phyloP scores from a whole-genome alignment of 1,140 invertebrate genomes.

The Pogonomyrmex barbatus region DNA sequence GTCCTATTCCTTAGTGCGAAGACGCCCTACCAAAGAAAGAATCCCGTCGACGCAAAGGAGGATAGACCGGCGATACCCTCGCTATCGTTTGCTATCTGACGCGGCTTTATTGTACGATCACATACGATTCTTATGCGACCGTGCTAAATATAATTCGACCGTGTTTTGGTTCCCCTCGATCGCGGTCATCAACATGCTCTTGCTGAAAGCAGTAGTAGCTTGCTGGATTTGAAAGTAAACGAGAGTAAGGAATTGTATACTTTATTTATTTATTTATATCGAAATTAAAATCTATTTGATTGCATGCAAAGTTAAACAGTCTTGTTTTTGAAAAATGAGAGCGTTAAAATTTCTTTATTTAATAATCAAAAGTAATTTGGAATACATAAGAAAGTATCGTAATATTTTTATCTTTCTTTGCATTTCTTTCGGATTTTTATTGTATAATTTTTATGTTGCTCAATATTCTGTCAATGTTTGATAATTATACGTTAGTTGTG shows the following conservation, averaged over 20 bases:
- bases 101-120: neutral
- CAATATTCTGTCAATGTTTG: neutral
- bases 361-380: neutral
- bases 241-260: neutral
- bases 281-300: neutral
- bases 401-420: neutral
- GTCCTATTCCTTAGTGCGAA: constrained; percentile 85
- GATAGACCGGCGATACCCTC: constrained; percentile 40
- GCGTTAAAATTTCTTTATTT: constrained; percentile 5
- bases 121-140: neutral
- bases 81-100: neutral
- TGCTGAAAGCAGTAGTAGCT: constrained; percentile 3
- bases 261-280: neutral
- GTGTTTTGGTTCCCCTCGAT: neutral
- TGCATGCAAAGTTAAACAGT: neutral
- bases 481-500: neutral
- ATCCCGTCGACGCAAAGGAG: constrained; percentile 72
- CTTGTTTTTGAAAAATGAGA: neutral
- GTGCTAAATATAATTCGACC: neutral
- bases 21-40: constrained; percentile 20
- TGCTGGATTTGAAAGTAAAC: neutral
- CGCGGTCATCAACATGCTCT: neutral
- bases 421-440: neutral
- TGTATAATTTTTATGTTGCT: neutral
- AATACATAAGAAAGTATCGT: neutral